These are phyloP conservation scores for Thryonomys swinderianus DNA, from an alignment of 2,113 vertebrate species.

Conservation along the genomic window DNA sequence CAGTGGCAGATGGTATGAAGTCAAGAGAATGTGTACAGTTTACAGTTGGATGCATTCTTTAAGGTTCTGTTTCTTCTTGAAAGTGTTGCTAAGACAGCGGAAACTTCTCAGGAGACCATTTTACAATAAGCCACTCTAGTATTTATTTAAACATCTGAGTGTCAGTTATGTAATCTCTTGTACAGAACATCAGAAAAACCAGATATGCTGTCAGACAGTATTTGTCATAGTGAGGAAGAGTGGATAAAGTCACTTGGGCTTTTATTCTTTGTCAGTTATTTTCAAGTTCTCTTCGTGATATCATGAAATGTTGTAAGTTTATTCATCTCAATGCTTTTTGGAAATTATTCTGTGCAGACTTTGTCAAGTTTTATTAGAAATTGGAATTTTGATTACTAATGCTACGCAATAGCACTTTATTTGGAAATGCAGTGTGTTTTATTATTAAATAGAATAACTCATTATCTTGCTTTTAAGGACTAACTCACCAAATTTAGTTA, in stretches of 20 bases:
- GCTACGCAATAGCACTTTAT: not conserved
- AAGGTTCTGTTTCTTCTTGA: conserved; percentile 6
- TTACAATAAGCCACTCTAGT: conserved; percentile 12
- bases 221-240: not conserved
- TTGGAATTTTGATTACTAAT: not conserved
- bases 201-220: not conserved
- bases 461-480: not conserved
- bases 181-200: not conserved
- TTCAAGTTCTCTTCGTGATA: conserved; percentile 52
- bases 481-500: not conserved
- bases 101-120: not conserved
- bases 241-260: not conserved
- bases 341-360: conserved; percentile 16
- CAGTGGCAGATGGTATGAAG: not conserved
- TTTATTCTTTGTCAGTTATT: conserved; percentile 39
- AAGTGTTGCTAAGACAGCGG: not conserved
- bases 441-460: conserved; percentile 33
- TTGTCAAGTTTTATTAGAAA: not conserved
- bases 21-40: not conserved
- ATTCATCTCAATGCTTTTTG: conserved; percentile 21
- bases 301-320: not conserved
- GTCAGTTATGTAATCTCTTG: conserved; percentile 27
- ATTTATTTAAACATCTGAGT: conserved; percentile 31
- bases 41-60: not conserved
- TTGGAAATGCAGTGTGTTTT: not conserved